Conservation (phyloP, 2,888 invertebrate species). For the Apodemia zela region DNA sequence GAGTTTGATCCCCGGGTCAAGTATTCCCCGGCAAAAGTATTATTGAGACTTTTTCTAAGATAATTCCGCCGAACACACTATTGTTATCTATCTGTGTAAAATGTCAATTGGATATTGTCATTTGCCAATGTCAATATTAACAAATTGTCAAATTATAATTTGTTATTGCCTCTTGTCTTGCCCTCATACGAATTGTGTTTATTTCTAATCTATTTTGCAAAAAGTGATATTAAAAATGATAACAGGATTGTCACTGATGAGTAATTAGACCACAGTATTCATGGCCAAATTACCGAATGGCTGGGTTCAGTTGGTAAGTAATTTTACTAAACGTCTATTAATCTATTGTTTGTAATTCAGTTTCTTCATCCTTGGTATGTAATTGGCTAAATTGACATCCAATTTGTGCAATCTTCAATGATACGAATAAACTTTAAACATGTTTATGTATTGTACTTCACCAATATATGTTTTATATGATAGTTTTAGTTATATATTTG, state of each 20-base stretch:
- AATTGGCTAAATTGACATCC: conserved; percentile 35
- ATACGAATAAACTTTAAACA: background rate
- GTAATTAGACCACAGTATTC: conserved; percentile 57
- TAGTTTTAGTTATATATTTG: background rate
- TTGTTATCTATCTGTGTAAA: background rate
- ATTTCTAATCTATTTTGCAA: conserved; percentile 27
- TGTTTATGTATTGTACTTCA: background rate
- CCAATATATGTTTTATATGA: background rate
- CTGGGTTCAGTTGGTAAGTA: conserved; percentile 79
- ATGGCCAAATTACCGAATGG: conserved; percentile 80
- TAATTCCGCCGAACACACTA: too few species aligned
- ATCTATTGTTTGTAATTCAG: conserved; percentile 51
- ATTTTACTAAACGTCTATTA: conserved; percentile 46
- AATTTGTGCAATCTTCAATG: conserved; percentile 40
- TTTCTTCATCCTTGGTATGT: conserved; percentile 43
- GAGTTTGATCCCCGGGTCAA: too few species aligned
- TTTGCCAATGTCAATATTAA: conserved; percentile 12
- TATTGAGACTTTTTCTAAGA: too few species aligned
- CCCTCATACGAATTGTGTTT: conserved; percentile 23
- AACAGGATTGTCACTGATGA: conserved; percentile 39
- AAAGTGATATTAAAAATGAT: conserved; percentile 45
- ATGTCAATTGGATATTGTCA: background rate
- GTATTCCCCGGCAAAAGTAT: too few species aligned
- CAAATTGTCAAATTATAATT: conserved; percentile 22
- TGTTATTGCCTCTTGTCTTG: conserved; percentile 23